phyloP scores from a whole-genome alignment of 2,797 vertebrate genomes.

The Tragopan temminckii region DNA sequence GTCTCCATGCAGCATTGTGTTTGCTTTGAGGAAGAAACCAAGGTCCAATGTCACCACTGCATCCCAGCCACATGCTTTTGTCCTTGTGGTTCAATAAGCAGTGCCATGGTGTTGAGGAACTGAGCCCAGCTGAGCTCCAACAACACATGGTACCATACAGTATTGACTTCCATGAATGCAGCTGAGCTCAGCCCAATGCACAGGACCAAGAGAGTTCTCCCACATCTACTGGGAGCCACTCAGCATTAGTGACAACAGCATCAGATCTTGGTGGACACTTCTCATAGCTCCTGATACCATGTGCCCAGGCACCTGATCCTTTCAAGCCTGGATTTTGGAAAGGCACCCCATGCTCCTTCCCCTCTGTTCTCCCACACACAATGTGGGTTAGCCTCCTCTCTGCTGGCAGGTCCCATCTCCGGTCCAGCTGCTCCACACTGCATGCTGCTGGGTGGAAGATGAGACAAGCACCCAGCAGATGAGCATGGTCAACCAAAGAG shows the following conservation, averaged over 20 bases:
- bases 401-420: background rate
- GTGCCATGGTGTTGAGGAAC: fast-evolving
- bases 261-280: background rate
- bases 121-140: background rate
- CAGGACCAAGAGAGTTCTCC: background rate
- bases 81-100: background rate
- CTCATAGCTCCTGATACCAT: background rate
- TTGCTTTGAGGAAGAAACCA: background rate
- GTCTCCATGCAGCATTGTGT: background rate
- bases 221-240: background rate
- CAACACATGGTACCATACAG: background rate
- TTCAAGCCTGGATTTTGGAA: slow-evolving; percentile 10
- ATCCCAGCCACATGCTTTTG: fast-evolving
- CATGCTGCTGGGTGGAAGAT: fast-evolving
- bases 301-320: background rate
- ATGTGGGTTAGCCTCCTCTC: background rate
- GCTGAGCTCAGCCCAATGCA: background rate
- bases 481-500: background rate
- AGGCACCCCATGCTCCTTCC: background rate
- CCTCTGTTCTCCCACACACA: background rate
- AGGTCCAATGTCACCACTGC: background rate
- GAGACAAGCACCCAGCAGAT: background rate
- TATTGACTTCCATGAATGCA: background rate
- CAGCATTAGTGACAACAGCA: background rate
- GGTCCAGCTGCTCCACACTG: background rate